phyloP scores from a whole-genome alignment of 2,888 invertebrate genomes.

The Philonicus albiceps region DNA sequence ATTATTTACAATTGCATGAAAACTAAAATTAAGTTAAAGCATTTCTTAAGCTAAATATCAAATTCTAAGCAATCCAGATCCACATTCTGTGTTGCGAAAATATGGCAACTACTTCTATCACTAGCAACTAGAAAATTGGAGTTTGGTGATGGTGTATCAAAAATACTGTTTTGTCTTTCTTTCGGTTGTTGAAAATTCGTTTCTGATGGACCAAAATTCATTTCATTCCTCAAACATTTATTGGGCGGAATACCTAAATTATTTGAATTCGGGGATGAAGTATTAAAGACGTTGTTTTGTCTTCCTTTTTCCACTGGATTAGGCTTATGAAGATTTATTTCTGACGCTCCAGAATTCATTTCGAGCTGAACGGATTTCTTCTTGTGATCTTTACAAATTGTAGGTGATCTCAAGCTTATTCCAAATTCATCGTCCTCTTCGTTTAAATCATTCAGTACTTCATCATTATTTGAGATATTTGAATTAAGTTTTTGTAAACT shows the following conservation, averaged over 20 bases:
- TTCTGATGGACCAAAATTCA: neutral
- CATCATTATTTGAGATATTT: neutral
- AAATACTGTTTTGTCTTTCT: neutral
- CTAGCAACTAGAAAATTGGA: neutral
- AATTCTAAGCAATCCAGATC: slow-evolving; percentile 45
- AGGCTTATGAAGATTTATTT: too few relatives aligned
- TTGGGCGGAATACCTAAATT: neutral
- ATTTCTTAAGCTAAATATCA: slow-evolving; percentile 24
- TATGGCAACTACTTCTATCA: slow-evolving; percentile 23
- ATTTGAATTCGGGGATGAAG: too few relatives aligned
- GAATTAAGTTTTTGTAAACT: neutral
- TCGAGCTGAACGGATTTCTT: neutral
- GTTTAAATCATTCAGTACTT: neutral
- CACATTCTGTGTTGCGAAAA: slow-evolving; percentile 39
- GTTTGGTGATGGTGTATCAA: neutral
- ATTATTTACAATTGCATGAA: neutral
- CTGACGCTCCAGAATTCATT: too few relatives aligned
- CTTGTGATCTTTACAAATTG: neutral
- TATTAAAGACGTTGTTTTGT: too few relatives aligned
- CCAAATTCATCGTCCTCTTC: neutral
- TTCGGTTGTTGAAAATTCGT: neutral
- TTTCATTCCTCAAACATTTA: neutral
- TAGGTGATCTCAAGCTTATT: neutral
- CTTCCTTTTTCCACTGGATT: too few relatives aligned
- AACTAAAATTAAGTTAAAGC: neutral